Base-by-base conservation (phyloP, 2,797 vertebrate genomes). In the Dipus sagitta region DNA sequence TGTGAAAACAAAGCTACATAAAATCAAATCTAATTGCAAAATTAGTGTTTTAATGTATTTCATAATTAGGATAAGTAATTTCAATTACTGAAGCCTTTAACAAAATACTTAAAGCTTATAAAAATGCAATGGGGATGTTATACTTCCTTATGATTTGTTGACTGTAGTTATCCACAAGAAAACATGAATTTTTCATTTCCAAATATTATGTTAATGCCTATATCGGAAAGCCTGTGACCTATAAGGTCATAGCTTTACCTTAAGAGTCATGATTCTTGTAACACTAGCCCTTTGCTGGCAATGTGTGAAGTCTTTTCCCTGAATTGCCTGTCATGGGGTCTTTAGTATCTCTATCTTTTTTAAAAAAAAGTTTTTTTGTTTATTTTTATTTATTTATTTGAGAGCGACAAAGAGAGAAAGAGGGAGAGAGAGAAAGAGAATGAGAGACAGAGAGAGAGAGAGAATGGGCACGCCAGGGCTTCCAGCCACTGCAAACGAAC, bases 1-100 rank as follows among this genome's bases (percentile, higher is more conserved):
- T 42, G 42, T 80, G 24, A 71, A 86, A 90, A 72, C 11, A 32
- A 77, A 80, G 58, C 23, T 76, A 0, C 14, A 38, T 28, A 65
- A 54, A 32, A 84, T 62, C 8, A 87, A 78, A 8, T 71, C 1
- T 75, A 64, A 62, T 60, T 64, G 9, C 8, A 74, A 28, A 89
- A 75, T 38, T 84, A 54, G 1, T 77, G n/a, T 38, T 89, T 89
- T 34, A 75, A 60, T 62, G 47, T 88, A 74, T 79, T 84, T 85
- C 6, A 1, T 11, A 64, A 76, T n/a, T 84, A 11, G 9, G 6
- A 28, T 84, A 0, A 79, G 68, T 65, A 54, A 85, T 76, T 32
- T 42, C 2, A 47, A 47, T 47, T 47, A 47, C 47, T 47, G 6
- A 30, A 18, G 24, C 42, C 42, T 54, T 54, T 13, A 18, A 5